phyloP scores from a whole-genome alignment of 2,113 vertebrate genomes.

The Cephalopholis sonnerati region DNA sequence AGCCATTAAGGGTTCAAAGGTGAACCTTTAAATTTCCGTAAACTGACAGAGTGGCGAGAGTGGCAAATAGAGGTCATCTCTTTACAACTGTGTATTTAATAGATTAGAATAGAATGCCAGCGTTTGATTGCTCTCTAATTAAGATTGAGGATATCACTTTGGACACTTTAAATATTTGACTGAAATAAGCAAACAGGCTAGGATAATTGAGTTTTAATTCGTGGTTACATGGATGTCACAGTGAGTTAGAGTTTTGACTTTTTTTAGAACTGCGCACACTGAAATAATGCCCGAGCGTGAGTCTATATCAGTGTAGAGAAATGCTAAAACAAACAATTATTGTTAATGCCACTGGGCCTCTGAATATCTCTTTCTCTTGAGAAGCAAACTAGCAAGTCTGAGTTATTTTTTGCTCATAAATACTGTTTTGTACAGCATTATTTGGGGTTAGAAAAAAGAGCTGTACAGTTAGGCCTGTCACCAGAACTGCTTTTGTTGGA shows the following conservation, averaged over 20 bases:
- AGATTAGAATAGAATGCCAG: conserved; percentile 24
- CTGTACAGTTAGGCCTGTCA: too few relatives aligned
- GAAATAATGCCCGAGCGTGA: neutral
- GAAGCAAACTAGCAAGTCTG: neutral
- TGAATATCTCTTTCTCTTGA: too few relatives aligned
- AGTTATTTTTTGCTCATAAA: neutral
- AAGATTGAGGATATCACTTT: conserved; percentile 18
- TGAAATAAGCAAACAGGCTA: neutral
- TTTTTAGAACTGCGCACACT: neutral
- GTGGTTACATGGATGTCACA: neutral
- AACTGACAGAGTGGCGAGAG: conserved; percentile 60
- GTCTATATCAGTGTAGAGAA: neutral
- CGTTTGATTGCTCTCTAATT: conserved; percentile 41
- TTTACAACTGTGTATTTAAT: conserved; percentile 28
- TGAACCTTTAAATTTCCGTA: conserved; percentile 62
- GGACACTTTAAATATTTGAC: conserved; percentile 10
- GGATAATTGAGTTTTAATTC: conserved; percentile 7
- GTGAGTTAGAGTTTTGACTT: neutral
- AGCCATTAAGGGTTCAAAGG: conserved; percentile 74
- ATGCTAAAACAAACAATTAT: neutral
- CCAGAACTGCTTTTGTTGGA: too few relatives aligned
- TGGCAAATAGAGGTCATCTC: conserved; percentile 60
- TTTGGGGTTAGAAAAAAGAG: neutral
- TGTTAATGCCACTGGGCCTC: too few relatives aligned
- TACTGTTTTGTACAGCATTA: neutral